Evolutionary conservation across 2,888 invertebrate species (phyloP).

Genomic region (Galerucella nymphaeae): DNA sequence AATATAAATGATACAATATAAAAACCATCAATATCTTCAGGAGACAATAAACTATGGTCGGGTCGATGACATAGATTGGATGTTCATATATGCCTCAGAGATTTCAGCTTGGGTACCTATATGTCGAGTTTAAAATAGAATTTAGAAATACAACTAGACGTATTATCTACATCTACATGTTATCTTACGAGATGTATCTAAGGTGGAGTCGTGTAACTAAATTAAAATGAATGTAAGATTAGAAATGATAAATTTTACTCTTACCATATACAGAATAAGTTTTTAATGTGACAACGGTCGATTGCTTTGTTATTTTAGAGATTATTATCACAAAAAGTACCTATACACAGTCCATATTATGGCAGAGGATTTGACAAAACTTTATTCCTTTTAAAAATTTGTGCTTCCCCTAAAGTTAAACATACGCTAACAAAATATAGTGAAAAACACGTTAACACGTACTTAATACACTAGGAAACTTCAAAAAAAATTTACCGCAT

Average conservation of each 20-base stretch:
- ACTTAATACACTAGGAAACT: too few relatives aligned
- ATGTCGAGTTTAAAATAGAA: background rate
- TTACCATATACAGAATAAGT: background rate
- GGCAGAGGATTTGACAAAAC: too few relatives aligned
- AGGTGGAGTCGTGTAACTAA: background rate
- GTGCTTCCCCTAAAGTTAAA: too few relatives aligned
- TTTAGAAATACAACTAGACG: too few relatives aligned
- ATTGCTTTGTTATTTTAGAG: too few relatives aligned
- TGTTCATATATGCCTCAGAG: background rate
- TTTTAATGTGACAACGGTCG: too few relatives aligned
- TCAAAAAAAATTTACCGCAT: too few relatives aligned
- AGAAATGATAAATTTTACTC: background rate
- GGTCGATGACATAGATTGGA: background rate
- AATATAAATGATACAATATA: background rate
- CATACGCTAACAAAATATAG: too few relatives aligned
- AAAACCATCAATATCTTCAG: background rate
- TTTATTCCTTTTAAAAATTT: too few relatives aligned
- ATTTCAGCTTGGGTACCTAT: background rate
- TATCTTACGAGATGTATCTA: background rate
- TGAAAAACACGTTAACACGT: too few relatives aligned
- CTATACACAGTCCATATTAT: too few relatives aligned
- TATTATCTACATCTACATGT: background rate
- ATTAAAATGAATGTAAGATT: background rate
- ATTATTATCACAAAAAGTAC: too few relatives aligned
- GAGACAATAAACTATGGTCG: constrained; percentile 1